Percentiles rank a stretch among this genome's conserved stretches.
These are phyloP conservation scores for Lates japonicus DNA, from an alignment of 2,797 vertebrate genomes.

Conservation along the genomic window DNA sequence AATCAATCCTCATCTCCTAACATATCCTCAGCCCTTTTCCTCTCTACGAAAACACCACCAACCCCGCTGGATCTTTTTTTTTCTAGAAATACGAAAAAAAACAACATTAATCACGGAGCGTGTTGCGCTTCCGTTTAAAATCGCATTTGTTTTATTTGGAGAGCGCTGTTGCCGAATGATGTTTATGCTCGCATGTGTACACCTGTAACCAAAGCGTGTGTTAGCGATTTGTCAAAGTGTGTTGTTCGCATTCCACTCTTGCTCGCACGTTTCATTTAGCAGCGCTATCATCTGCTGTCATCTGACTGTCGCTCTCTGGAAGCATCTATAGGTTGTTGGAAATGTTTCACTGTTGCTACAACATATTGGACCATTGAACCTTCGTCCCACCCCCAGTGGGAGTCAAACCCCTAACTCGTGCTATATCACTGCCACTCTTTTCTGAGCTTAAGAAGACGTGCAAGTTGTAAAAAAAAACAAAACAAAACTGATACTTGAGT, in stretches of 20 bases:
- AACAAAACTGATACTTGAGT: too few species aligned
- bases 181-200: conserved; percentile 38
- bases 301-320: conserved; percentile 27
- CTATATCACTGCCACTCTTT: conserved; percentile 16
- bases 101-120: not conserved
- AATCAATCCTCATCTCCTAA: conserved; percentile 91
- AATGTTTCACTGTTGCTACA: not conserved
- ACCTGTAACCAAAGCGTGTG: conserved; percentile 66
- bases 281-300: conserved; percentile 26
- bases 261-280: not conserved
- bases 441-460: conserved; percentile 19
- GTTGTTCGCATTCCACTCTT: not conserved
- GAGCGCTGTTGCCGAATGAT: not conserved
- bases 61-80: not conserved
- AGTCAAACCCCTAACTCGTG: conserved; percentile 26
- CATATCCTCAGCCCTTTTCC: conserved; percentile 42
- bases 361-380: conserved; percentile 16
- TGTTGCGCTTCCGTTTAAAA: not conserved
- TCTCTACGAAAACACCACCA: conserved; percentile 23
- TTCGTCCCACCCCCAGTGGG: conserved; percentile 34
- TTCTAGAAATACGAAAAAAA: conserved; percentile 5
- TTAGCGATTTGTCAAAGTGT: conserved; percentile 6
- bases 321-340: not conserved
- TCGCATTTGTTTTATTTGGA: not conserved
- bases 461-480: conserved; percentile 25